These are phyloP conservation scores for Lampris incognitus DNA, from an alignment of 2,113 vertebrate species.

Conservation along the genomic window DNA sequence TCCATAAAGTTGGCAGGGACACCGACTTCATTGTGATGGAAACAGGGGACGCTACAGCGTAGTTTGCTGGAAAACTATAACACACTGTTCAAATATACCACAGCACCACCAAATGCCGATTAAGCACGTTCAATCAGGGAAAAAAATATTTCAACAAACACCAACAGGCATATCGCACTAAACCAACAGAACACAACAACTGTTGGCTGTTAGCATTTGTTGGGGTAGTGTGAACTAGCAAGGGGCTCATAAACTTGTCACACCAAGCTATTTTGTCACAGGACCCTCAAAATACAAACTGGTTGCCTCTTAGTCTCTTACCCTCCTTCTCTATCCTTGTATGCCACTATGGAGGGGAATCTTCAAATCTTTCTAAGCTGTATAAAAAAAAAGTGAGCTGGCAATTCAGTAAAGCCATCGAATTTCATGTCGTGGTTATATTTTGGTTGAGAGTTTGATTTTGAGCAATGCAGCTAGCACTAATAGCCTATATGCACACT, in stretches of 20 bases:
- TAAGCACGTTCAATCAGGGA: too few species aligned
- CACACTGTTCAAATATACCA: too few species aligned
- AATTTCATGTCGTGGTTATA: conserved; percentile 53
- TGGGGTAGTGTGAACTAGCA: too few species aligned
- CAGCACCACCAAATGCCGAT: too few species aligned
- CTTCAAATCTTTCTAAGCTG: conserved; percentile 65
- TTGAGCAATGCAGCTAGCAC: conserved; percentile 50
- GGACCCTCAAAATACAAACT: conserved; percentile 34
- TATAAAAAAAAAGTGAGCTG: conserved; percentile 63
- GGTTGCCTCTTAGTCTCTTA: conserved; percentile 17
- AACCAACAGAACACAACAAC: too few species aligned
- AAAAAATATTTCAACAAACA: too few species aligned
- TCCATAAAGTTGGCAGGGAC: too few species aligned
- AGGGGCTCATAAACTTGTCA: neutral
- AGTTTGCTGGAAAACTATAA: too few species aligned
- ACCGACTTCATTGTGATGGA: too few species aligned
- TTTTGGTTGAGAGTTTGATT: conserved; percentile 68
- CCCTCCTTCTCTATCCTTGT: neutral
- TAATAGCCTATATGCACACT: conserved; percentile 16
- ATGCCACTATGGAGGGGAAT: conserved; percentile 43
- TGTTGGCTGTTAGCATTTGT: too few species aligned
- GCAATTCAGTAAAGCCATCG: conserved; percentile 60
- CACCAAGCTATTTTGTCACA: conserved; percentile 40
- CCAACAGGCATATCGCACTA: too few species aligned
- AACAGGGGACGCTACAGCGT: too few species aligned